Base-by-base conservation (phyloP, 1,140 invertebrate genomes). In the Macrobrachium rosenbergii region DNA sequence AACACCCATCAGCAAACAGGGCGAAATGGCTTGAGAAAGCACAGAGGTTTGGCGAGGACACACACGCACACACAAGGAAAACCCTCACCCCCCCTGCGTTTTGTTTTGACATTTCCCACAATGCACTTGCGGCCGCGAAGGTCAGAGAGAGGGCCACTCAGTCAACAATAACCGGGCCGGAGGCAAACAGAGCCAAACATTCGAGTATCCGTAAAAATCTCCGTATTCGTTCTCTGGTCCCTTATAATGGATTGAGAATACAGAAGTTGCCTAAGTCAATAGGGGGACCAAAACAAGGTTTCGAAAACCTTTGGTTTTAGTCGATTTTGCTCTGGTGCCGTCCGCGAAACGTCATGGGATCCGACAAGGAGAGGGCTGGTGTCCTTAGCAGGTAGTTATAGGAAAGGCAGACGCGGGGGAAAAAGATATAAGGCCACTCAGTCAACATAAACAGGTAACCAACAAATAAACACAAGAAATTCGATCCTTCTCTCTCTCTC, bases 381-480 rank as follows among this genome's bases (percentile, higher is more conserved):
- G 28, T 37, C 28, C 28, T 63, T 37, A 37, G 28, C 28, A 37
- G 28, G 28, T 37, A 37, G 28, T 37, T 3, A 3, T 37, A 37
- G 28, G 28, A 37, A 37, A 37, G 28, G 28, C 28, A 37, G 28
- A 37, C 28, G 28, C 3, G 28, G 28, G 28, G 28, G 28, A 3
- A 3, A 37, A 37, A 37, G 19, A 75, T 17, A 75, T 7, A 75
- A 37, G 28, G 82, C 82, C 82, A 84, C 82, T 84, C 75, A 84
- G 82, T 84, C 82, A 77, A 84, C 75, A 84, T 16, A 21, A 43
- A 67, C 72, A 77, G 82, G 82, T 77, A 78, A 84, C 59, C 14
- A 17, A 62, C 82, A 76, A 84, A 77, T 78, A 77, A 62, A 75
- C 59, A 84, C 82, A 62, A 52, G 82, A 77, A 84, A 84, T 62